A percentile compares a stretch with the other conserved stretches of the same genome.
phyloP scores from a whole-genome alignment of 2,113 vertebrate species.

The Chamaea fasciata region DNA sequence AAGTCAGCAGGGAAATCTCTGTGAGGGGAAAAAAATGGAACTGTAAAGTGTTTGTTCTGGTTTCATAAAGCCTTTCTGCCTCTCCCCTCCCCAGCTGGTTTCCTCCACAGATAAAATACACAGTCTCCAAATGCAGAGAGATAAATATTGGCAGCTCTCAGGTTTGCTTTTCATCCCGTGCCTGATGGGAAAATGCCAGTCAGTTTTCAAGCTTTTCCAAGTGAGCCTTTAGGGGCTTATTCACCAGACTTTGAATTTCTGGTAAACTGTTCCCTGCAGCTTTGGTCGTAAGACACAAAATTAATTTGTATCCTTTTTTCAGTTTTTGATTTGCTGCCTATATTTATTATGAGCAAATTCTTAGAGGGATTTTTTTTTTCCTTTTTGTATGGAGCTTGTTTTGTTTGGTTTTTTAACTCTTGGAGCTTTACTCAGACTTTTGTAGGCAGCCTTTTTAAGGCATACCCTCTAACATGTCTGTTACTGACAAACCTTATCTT shows the following conservation, averaged over 20 bases:
- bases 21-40: background rate
- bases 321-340: background rate
- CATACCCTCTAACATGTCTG: background rate
- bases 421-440: background rate
- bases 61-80: slow-evolving; percentile 23
- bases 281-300: slow-evolving; percentile 1
- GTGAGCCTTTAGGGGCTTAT: slow-evolving; percentile 27
- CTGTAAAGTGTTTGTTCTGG: slow-evolving; percentile 20
- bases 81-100: background rate
- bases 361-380: background rate
- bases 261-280: slow-evolving; percentile 20
- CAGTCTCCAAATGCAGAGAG: slow-evolving; percentile 16
- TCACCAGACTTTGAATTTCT: slow-evolving; percentile 40
- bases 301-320: slow-evolving; percentile 3
- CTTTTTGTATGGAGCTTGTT: background rate
- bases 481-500: background rate
- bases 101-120: slow-evolving; percentile 24
- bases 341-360: background rate
- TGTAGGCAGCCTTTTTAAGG: background rate
- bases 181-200: slow-evolving; percentile 46
- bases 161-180: slow-evolving; percentile 55
- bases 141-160: slow-evolving; percentile 53
- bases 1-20: background rate
- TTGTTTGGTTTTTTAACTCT: background rate
- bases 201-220: slow-evolving; percentile 53